A percentile compares a stretch with the other conserved stretches of the same genome.
Evolutionary conservation across 1,140 invertebrate species (phyloP).

Genomic region (Camponotus floridanus): DNA sequence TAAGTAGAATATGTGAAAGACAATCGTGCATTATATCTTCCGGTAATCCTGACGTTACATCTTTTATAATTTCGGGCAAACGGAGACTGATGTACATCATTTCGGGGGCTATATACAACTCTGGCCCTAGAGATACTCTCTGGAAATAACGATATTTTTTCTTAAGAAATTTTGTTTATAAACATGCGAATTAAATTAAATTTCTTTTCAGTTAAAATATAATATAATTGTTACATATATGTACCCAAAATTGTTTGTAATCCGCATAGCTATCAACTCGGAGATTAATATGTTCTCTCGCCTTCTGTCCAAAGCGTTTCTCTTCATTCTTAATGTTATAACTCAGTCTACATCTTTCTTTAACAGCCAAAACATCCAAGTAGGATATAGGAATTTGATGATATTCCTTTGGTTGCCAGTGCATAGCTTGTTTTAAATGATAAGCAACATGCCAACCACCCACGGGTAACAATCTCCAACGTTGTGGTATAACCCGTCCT

Average conservation of each 20-base stretch:
- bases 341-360: conserved; percentile 85
- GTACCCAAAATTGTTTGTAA: conserved; percentile 83
- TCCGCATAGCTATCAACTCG: conserved; percentile 83
- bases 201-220: not conserved
- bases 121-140: conserved; percentile 85
- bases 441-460: conserved; percentile 86
- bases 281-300: conserved; percentile 82
- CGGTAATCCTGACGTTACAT: conserved; percentile 83
- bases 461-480: conserved; percentile 84
- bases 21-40: conserved; percentile 84
- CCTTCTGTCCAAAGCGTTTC: conserved; percentile 74
- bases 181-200: not conserved
- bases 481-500: conserved; percentile 83
- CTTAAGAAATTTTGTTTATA: not conserved
- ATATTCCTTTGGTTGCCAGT: conserved; percentile 84
- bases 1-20: conserved; percentile 85
- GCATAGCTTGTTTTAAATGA: conserved; percentile 85
- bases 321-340: conserved; percentile 85
- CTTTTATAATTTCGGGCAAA: conserved; percentile 85
- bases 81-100: conserved; percentile 86
- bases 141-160: conserved; percentile 68
- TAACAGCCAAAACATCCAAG: conserved; percentile 84
- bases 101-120: conserved; percentile 86
- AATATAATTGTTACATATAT: conserved; percentile 19
- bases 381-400: conserved; percentile 85